phyloP scores from a whole-genome alignment of 1,140 invertebrate species.

The Cepaea nemoralis region DNA sequence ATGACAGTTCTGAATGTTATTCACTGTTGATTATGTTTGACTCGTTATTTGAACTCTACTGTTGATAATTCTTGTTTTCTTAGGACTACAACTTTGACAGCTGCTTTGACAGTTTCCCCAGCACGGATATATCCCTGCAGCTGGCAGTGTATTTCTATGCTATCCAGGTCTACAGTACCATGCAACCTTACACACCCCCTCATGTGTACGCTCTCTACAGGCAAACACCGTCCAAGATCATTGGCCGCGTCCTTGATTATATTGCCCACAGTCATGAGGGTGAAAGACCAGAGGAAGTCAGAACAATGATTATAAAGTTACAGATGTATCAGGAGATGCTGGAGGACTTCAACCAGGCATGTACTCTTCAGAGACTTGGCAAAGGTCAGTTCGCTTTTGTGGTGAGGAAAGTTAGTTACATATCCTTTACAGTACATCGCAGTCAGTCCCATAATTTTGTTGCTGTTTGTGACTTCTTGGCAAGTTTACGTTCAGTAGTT shows the following conservation, averaged over 20 bases:
- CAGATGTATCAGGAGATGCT: constrained; percentile 66
- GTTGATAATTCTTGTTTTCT: not conserved
- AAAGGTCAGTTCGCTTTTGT: constrained; percentile 69
- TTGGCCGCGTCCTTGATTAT: constrained; percentile 53
- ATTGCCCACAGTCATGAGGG: constrained; percentile 45
- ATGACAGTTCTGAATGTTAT: too few relatives aligned
- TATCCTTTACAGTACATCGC: too few relatives aligned
- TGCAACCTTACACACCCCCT: constrained; percentile 49
- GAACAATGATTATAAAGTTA: constrained; percentile 53
- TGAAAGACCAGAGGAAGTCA: constrained; percentile 54
- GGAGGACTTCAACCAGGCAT: constrained; percentile 72
- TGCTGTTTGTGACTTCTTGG: too few relatives aligned
- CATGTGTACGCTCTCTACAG: constrained; percentile 55
- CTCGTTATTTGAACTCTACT: too few relatives aligned
- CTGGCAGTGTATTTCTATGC: constrained; percentile 69
- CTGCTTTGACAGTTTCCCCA: constrained; percentile 64
- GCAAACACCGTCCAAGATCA: constrained; percentile 56
- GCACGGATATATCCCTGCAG: constrained; percentile 66
- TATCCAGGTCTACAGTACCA: constrained; percentile 60
- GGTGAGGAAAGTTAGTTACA: too few relatives aligned
- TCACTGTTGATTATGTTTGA: too few relatives aligned
- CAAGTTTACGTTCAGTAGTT: too few relatives aligned
- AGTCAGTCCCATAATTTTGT: too few relatives aligned
- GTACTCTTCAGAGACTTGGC: constrained; percentile 69
- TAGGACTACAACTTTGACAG: constrained; percentile 59